These are phyloP conservation scores for Pristionchus maxplancki DNA, from an alignment of 2,888 invertebrate genomes.

Conservation along the genomic window DNA sequence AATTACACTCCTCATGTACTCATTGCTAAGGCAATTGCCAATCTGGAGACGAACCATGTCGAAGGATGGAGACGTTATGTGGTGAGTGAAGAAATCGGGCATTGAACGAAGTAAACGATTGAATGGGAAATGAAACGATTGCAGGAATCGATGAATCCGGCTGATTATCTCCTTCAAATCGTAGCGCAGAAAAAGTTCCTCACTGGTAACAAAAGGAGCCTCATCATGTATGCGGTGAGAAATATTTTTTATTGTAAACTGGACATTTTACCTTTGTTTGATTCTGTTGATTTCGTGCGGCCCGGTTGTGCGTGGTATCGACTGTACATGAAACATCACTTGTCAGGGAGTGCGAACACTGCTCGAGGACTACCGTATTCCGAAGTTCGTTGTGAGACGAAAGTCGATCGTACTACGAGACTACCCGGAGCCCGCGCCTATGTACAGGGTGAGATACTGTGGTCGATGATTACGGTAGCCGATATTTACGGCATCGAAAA, in stretches of 20 bases:
- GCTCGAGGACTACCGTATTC: slow-evolving; percentile 72
- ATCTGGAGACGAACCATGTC: background rate
- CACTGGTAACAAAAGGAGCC: slow-evolving; percentile 59
- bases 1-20: slow-evolving; percentile 54
- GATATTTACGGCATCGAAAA: background rate
- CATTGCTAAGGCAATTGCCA: slow-evolving; percentile 33
- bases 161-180: slow-evolving; percentile 71
- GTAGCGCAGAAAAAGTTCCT: slow-evolving; percentile 70
- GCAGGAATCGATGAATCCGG: slow-evolving; percentile 58
- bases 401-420: slow-evolving; percentile 63
- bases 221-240: slow-evolving; percentile 65
- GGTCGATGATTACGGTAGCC: background rate
- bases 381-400: slow-evolving; percentile 69
- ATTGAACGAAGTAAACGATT: too few relatives aligned
- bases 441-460: slow-evolving; percentile 58
- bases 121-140: background rate
- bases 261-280: too few relatives aligned
- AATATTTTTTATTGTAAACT: too few relatives aligned
- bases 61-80: background rate
- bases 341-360: slow-evolving; percentile 71
- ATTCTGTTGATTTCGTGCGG: too few relatives aligned
- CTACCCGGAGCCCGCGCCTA: slow-evolving; percentile 58
- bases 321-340: background rate
- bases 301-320: too few relatives aligned
- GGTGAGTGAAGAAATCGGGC: background rate